Evolutionary conservation across 2,888 invertebrate genomes (phyloP).

Genomic region (Limnephilus auricula): DNA sequence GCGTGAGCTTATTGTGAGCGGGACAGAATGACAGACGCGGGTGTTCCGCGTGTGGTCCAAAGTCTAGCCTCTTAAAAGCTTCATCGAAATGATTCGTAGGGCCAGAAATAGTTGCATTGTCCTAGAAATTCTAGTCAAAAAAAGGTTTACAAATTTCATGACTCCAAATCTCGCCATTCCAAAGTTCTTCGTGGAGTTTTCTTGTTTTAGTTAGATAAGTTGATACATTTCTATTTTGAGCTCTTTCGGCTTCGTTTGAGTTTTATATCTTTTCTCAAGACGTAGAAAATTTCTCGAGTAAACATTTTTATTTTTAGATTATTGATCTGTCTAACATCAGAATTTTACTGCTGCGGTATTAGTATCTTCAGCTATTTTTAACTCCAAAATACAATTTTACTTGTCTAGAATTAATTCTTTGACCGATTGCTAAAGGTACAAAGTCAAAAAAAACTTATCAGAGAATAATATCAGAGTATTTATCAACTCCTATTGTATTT

Average conservation of each 20-base stretch:
- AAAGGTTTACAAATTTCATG: not conserved
- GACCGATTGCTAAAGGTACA: not conserved
- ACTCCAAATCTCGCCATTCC: not conserved
- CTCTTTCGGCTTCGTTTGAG: not conserved
- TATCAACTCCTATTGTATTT: not conserved
- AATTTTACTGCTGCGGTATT: not conserved
- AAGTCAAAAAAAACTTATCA: not conserved
- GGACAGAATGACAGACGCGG: no score
- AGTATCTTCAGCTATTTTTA: not conserved
- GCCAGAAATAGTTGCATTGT: not conserved
- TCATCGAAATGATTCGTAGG: not conserved
- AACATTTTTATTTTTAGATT: not conserved
- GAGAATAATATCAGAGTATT: not conserved
- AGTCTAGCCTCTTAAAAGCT: no score
- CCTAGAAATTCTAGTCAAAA: not conserved
- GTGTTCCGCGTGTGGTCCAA: no score
- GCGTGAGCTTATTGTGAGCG: no score
- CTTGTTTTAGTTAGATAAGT: not conserved
- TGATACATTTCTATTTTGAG: not conserved
- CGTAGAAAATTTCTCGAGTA: not conserved
- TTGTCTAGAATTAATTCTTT: not conserved
- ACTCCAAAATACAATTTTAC: not conserved
- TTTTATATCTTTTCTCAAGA: not conserved
- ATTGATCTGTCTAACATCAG: not conserved
- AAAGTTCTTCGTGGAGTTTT: not conserved